Evolutionary conservation across 2,888 invertebrate species (phyloP).

Genomic region (Balanococcus diminutus): DNA sequence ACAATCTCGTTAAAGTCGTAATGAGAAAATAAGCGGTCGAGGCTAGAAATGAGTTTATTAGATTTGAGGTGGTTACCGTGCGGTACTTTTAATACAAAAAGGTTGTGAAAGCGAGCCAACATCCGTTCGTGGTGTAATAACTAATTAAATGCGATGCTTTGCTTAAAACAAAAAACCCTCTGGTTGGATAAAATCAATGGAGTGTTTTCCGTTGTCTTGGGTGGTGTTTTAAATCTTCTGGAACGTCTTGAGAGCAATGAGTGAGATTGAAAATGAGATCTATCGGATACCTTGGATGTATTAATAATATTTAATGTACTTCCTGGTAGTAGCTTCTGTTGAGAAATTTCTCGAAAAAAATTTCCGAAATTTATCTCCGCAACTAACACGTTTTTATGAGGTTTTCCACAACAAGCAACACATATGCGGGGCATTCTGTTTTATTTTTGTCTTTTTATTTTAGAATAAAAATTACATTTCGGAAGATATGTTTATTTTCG

Average conservation of each 20-base stretch:
- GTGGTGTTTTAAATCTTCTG: background rate
- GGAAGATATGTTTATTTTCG: background rate
- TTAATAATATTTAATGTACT: too few relatives aligned
- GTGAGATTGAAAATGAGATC: too few relatives aligned
- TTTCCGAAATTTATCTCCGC: too few relatives aligned
- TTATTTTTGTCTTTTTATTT: background rate
- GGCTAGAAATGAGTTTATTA: constrained; percentile 13
- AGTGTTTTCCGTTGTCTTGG: background rate
- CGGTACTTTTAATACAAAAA: constrained; percentile 6
- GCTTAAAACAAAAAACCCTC: background rate
- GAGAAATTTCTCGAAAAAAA: too few relatives aligned
- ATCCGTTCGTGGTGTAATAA: constrained; percentile 9
- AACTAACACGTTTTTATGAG: too few relatives aligned
- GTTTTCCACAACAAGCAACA: background rate
- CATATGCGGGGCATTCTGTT: too few relatives aligned
- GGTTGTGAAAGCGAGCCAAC: constrained; percentile 8
- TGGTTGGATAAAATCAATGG: background rate
- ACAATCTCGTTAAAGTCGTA: background rate
- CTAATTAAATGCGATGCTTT: background rate
- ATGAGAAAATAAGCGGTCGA: constrained; percentile 10
- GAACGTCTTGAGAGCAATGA: too few relatives aligned
- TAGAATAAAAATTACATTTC: background rate
- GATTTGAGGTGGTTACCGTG: background rate
- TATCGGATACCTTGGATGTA: too few relatives aligned
- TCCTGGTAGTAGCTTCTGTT: too few relatives aligned